Base-by-base conservation (phyloP, 2,113 vertebrate genomes). In the Corythaeola cristata region DNA sequence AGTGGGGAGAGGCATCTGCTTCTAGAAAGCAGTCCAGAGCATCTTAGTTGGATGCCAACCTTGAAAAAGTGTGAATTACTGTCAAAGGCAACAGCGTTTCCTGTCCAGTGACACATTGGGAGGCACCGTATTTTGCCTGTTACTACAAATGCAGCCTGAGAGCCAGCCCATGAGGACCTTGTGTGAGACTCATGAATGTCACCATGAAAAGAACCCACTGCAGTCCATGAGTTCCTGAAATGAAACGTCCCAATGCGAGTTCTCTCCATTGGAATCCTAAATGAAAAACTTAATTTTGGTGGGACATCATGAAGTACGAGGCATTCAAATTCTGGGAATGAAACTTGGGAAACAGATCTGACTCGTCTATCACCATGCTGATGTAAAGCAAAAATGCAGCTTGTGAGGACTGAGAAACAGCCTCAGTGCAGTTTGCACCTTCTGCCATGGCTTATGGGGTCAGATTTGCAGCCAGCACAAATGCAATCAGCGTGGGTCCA, bases 71-170 rank as follows among this genome's bases (percentile, higher is more conserved):
- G 96, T 96, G 91, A 95, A 96, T 93, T 85, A 79, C 89, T 89
- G 86, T 68, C 86, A 91, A 89, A 69, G 44, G 58, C 53, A 78
- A 87, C 81, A 81, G 89, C 7, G 22, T 80, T 94, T 95, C 96
- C 96, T 89, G 71, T 62, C 86, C 94, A 71, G 96, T 96, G 96
- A 95, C 94, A 75, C n/a, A 11, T 79, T 95, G 95, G 95, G 91
- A 92, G 67, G 88, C 58, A 75, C 26, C 0, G 0, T 12, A 56
- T 69, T 93, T 94, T 95, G 94, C 60, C 71, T 26, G 7, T 59
- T 47, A 69, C 33, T 85, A 84, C 52, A 92, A 91, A 90, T 0
- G 2, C 73, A 92, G 95, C 81, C 88, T 76, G 62, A 96, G 69
- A 89, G 49, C 62, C 89, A 96, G 89, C 73, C 69, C 47, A 26